Base-by-base conservation (phyloP, 2,113 vertebrate genomes). In the Cnemophilus loriae region DNA sequence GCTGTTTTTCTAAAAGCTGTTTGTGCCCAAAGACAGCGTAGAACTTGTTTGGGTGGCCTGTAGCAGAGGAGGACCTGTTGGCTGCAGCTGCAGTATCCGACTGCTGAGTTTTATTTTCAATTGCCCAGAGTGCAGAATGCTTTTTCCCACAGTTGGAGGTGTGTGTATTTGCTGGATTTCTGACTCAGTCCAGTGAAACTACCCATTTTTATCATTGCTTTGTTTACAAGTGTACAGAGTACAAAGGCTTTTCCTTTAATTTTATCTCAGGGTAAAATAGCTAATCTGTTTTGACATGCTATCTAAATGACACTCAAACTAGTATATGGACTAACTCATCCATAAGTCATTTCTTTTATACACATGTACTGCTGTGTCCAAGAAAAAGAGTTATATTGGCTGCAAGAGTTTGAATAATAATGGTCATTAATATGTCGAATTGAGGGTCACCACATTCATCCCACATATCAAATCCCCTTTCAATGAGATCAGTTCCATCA, bases 401-500 rank as follows among this genome's bases (percentile, higher is more conserved):
- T 97, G 98, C 93, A 97, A 98, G 98, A 98, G 98, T 98, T 97
- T 98, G 98, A 99, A 99, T 98, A 98, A 99, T 99, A 99, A 99
- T 98, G 98, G 98, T 98, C 98, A 98, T 99, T 99, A 99, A 99
- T 98, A 98, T 99, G 98, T 98, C 98, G 96, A 96, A 99, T 99
- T 98, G 99, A 99, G 98, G 98, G 98, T 98, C 98, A 97, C 98
- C 98, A 98, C 99, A 99, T 99, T 99, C 98, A 99, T 98, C 96
- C 98, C 98, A 99, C 99, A 99, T 99, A 99, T 99, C 99, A 99
- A 99, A 99, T 99, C 99, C 98, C 98, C 98, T 98, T 98, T 99
- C 98, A 99, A 99, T 99, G 98, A 98, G 98, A 98, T 99, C 99
- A 98, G 99, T 98, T 99, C 98, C 99, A 98, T 99, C 98, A 98